A percentile compares a stretch with the other conserved stretches of the same genome.
These are phyloP conservation scores for Turritopsis rubra DNA, from an alignment of 30 jellyfish, hydroid and myxozoan species.

Conservation along the genomic window DNA sequence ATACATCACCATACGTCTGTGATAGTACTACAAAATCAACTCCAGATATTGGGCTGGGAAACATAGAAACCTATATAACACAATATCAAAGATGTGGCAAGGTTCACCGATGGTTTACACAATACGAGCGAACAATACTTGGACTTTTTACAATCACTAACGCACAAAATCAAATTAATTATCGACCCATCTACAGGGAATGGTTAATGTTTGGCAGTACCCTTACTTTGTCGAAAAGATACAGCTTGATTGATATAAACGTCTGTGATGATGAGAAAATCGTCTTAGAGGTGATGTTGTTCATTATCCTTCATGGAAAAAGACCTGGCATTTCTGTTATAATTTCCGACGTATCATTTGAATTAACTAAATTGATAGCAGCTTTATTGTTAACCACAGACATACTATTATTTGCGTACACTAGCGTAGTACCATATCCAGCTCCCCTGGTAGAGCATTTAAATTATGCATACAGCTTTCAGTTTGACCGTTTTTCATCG, in stretches of 20 bases:
- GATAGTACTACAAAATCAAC: no score
- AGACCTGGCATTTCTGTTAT: neutral
- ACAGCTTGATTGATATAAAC: neutral
- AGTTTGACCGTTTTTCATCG: neutral
- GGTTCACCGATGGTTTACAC: no score
- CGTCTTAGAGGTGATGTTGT: neutral
- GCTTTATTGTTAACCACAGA: neutral
- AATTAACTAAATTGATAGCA: neutral
- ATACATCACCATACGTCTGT: no score
- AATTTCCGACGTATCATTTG: neutral
- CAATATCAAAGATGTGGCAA: no score
- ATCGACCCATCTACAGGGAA: neutral
- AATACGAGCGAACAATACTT: no score
- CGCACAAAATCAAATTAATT: neutral
- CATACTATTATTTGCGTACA: neutral
- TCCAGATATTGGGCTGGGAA: no score
- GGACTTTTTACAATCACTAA: no score
- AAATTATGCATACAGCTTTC: neutral
- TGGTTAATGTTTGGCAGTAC: no score
- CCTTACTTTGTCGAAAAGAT: neutral
- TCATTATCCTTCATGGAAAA: neutral
- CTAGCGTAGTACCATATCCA: neutral
- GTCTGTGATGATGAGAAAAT: neutral
- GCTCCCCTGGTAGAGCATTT: neutral
- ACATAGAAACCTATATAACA: no score